Percentiles rank a stretch among this genome's conserved stretches.
These are phyloP conservation scores for Stomorhina lunata DNA, from an alignment of 2,888 invertebrate species.

Conservation along the genomic window DNA sequence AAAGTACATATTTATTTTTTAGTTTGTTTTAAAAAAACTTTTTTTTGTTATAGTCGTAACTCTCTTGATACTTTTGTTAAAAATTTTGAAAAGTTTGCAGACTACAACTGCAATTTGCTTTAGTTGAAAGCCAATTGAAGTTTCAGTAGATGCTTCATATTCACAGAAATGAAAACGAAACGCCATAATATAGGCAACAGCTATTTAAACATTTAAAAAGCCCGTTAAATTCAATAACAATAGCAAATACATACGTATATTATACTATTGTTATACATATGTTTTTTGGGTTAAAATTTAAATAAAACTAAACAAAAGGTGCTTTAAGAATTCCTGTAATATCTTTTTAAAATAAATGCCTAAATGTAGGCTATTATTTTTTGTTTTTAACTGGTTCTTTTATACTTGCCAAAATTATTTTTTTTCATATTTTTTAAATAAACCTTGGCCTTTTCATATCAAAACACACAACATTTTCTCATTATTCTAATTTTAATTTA, in stretches of 20 bases:
- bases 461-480: neutral
- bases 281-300: too few species aligned
- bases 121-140: too few species aligned
- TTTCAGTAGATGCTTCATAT: too few species aligned
- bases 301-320: too few species aligned
- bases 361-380: neutral
- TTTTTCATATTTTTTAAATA: neutral
- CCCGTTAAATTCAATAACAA: too few species aligned
- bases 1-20: too few species aligned
- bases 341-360: neutral
- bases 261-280: too few species aligned
- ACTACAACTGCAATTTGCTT: too few species aligned
- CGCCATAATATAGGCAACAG: too few species aligned
- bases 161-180: too few species aligned
- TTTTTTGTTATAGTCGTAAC: neutral
- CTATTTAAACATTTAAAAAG: too few species aligned
- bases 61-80: neutral
- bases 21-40: neutral
- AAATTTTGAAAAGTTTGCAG: neutral
- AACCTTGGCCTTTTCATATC: neutral
- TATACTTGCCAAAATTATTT: neutral
- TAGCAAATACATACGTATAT: too few species aligned
- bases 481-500: neutral
- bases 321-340: neutral
- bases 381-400: neutral